phyloP scores from a whole-genome alignment of 2,888 invertebrate species.

The Teleogryllus oceanicus region DNA sequence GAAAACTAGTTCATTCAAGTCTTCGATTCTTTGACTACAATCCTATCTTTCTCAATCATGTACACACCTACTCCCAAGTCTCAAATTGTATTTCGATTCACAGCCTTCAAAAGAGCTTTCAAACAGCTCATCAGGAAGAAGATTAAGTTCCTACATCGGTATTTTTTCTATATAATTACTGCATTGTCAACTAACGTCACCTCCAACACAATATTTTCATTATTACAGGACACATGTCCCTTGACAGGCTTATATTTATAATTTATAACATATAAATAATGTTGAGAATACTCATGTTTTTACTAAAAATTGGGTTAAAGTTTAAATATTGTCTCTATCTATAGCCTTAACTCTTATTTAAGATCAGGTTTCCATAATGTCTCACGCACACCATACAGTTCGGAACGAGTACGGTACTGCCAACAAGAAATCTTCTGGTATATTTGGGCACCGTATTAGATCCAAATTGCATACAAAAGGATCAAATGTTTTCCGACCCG shows the following conservation, averaged over 20 bases:
- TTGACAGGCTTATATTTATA: too few species aligned
- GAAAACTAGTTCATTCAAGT: slow-evolving; percentile 86
- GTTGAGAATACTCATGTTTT: too few species aligned
- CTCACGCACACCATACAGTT: slow-evolving; percentile 95
- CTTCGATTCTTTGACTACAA: slow-evolving; percentile 82
- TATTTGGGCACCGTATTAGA: slow-evolving; percentile 86
- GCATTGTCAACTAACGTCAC: too few species aligned
- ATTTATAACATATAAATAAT: too few species aligned
- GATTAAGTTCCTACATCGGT: slow-evolving; percentile 46
- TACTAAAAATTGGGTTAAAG: too few species aligned
- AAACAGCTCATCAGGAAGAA: slow-evolving; percentile 88
- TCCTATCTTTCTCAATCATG: slow-evolving; percentile 91
- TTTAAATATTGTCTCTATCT: too few species aligned
- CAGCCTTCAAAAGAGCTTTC: slow-evolving; percentile 96
- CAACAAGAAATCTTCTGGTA: slow-evolving; percentile 92
- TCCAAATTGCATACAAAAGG: slow-evolving; percentile 95
- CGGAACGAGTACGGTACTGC: slow-evolving; percentile 91
- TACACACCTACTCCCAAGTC: slow-evolving; percentile 98
- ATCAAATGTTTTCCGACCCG: slow-evolving; percentile 77
- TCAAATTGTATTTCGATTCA: slow-evolving; percentile 94
- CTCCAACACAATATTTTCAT: too few species aligned
- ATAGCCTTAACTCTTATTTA: too few species aligned
- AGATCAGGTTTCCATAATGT: slow-evolving; percentile 84
- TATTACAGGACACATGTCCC: too few species aligned
- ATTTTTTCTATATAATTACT: too few species aligned